phyloP scores from a whole-genome alignment of 2,888 invertebrate species.

The Patella caerulea region DNA sequence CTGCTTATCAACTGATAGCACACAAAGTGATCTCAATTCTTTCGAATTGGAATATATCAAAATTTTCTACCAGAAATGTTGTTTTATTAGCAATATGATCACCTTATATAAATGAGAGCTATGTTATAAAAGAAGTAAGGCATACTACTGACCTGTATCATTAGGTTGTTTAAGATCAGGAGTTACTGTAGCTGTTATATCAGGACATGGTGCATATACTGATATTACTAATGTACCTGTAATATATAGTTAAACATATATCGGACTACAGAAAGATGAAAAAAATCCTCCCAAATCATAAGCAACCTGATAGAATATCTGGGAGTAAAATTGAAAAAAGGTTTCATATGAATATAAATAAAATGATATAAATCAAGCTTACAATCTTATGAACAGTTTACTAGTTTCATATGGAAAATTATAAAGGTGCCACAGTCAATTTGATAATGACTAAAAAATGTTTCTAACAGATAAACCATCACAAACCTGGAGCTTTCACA shows the following conservation, averaged over 20 bases:
- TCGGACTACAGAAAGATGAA: background rate
- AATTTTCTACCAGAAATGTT: no score
- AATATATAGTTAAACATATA: background rate
- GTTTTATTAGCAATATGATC: no score
- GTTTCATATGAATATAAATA: background rate
- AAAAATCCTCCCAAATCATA: background rate
- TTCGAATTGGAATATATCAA: no score
- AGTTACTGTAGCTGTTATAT: slow-evolving; percentile 87
- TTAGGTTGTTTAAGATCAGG: slow-evolving; percentile 86
- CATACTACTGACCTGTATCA: slow-evolving; percentile 59
- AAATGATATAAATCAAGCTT: no score
- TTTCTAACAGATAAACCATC: no score
- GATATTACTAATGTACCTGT: slow-evolving; percentile 88
- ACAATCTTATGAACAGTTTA: no score
- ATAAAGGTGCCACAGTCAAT: no score
- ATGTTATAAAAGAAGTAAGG: background rate
- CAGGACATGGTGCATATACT: slow-evolving; percentile 94
- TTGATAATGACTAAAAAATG: no score
- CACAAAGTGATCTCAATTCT: no score
- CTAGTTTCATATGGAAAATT: no score
- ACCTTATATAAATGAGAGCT: no score
- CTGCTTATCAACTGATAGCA: no score
- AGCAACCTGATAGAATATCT: background rate
- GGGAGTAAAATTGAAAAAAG: background rate
- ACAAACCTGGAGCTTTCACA: slow-evolving; percentile 76